Percentiles rank a stretch among this genome's conserved stretches.
These are phyloP conservation scores for Cichlasoma orientale DNA, from an alignment of 2,797 vertebrate genomes.

Conservation along the genomic window DNA sequence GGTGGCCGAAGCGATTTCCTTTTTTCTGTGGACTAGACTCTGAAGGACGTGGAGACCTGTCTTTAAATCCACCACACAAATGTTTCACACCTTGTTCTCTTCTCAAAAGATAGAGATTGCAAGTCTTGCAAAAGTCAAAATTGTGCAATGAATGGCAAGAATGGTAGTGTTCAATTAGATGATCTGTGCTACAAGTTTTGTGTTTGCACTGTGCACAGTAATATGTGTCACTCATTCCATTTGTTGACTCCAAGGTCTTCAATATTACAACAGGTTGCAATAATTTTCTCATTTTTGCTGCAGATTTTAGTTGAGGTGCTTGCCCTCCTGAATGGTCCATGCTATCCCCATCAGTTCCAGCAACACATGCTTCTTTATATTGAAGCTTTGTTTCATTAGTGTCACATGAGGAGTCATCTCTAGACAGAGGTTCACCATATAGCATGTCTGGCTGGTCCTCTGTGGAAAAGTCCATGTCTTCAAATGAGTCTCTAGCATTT, in stretches of 20 bases:
- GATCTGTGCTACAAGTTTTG: constrained; percentile 51
- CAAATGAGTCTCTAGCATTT: constrained; percentile 43
- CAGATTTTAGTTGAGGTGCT: constrained; percentile 43
- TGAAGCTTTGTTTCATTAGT: constrained; percentile 33
- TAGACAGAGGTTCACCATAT: constrained; percentile 63
- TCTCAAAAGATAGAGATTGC: constrained; percentile 65
- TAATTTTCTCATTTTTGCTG: constrained; percentile 57
- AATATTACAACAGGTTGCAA: constrained; percentile 81
- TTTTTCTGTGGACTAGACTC: constrained; percentile 6
- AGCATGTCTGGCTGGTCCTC: constrained; percentile 26
- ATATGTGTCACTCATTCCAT: constrained; percentile 46
- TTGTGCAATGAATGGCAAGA: constrained; percentile 52
- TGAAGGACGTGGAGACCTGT: neutral
- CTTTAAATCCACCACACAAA: constrained; percentile 45
- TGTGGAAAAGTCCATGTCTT: constrained; percentile 12
- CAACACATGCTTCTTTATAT: neutral
- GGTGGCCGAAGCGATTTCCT: constrained; percentile 1
- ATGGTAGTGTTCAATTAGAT: constrained; percentile 79
- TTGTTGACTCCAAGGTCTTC: constrained; percentile 41
- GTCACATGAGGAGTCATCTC: constrained; percentile 56
- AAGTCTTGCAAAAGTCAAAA: constrained; percentile 71
- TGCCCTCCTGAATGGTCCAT: constrained; percentile 14
- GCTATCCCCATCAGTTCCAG: neutral
- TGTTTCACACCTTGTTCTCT: constrained; percentile 55
- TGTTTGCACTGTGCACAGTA: constrained; percentile 72